These are phyloP conservation scores for Cromileptes altivelis DNA, from an alignment of 2,113 vertebrate genomes.

Conservation along the genomic window DNA sequence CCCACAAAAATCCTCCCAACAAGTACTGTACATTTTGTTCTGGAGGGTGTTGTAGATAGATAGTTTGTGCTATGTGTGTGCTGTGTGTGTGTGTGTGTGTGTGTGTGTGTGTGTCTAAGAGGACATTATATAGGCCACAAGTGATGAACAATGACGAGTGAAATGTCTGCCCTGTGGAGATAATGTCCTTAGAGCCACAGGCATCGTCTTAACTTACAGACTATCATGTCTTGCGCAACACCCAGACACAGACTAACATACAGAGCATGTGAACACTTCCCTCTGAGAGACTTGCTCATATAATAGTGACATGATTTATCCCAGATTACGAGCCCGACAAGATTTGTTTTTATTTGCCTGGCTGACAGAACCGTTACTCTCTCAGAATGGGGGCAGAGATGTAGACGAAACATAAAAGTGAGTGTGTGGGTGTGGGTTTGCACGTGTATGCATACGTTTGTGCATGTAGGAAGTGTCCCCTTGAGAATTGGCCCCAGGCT, in stretches of 20 bases:
- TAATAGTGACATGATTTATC: constrained; percentile 59
- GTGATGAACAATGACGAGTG: constrained; percentile 31
- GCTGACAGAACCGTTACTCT: constrained; percentile 50
- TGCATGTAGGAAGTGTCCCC: constrained; percentile 56
- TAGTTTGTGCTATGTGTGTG: neutral
- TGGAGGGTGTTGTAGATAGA: neutral
- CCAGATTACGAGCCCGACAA: constrained; percentile 51
- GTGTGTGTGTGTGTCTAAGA: no score
- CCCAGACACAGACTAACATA: constrained; percentile 11
- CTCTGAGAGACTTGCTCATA: constrained; percentile 23
- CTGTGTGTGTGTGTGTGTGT: constrained; percentile 1
- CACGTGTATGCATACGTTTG: constrained; percentile 7
- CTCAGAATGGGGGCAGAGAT: constrained; percentile 53
- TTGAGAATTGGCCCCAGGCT: constrained; percentile 70
- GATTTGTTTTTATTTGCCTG: constrained; percentile 57
- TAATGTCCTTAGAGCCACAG: constrained; percentile 19
- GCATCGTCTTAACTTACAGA: constrained; percentile 12
- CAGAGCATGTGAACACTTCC: constrained; percentile 18
- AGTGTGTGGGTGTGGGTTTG: constrained; percentile 57
- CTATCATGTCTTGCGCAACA: constrained; percentile 22
- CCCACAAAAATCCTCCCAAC: constrained; percentile 1
- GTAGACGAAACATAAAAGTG: constrained; percentile 69
- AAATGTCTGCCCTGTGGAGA: constrained; percentile 36
- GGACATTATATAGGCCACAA: neutral
- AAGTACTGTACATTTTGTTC: constrained; percentile 31